Percentiles rank a stretch among this genome's conserved stretches.
phyloP scores from a whole-genome alignment of 2,797 vertebrate genomes.

The Amblyopsis hoosieri region DNA sequence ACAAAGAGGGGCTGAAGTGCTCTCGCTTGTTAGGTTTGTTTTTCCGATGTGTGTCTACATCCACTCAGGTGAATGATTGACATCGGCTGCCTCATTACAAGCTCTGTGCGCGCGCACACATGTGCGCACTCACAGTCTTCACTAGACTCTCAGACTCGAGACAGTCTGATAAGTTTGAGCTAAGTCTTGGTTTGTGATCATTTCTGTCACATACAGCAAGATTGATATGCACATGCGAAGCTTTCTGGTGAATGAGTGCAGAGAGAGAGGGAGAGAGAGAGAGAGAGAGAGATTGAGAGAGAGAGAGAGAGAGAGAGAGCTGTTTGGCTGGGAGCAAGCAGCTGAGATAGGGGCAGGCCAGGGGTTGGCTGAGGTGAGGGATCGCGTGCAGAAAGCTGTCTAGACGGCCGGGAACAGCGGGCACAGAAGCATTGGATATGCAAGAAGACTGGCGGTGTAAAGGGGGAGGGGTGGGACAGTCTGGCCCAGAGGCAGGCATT shows the following conservation, averaged over 20 bases:
- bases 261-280: not conserved
- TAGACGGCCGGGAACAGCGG: conserved; percentile 59
- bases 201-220: conserved; percentile 30
- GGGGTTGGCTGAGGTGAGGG: conserved; percentile 57
- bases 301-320: conserved; percentile 8
- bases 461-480: conserved; percentile 34
- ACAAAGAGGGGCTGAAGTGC: conserved; percentile 45
- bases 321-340: conserved; percentile 41
- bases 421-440: conserved; percentile 43
- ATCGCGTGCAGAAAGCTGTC: conserved; percentile 62
- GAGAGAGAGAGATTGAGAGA: conserved; percentile 3
- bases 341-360: conserved; percentile 33
- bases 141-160: conserved; percentile 11
- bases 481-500: conserved; percentile 61
- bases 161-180: conserved; percentile 47
- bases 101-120: conserved; percentile 23
- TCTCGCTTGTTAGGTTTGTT: conserved; percentile 50
- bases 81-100: conserved; percentile 40
- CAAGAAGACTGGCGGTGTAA: conserved; percentile 39
- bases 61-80: conserved; percentile 41
- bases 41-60: conserved; percentile 50
- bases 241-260: not conserved
- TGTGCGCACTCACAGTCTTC: too few relatives aligned
- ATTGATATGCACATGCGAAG: conserved; percentile 33
- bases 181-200: conserved; percentile 41